A percentile compares a stretch with the other conserved stretches of the same genome.
phyloP scores from a whole-genome alignment of 1,140 invertebrate genomes.

The Lucilia sericata region DNA sequence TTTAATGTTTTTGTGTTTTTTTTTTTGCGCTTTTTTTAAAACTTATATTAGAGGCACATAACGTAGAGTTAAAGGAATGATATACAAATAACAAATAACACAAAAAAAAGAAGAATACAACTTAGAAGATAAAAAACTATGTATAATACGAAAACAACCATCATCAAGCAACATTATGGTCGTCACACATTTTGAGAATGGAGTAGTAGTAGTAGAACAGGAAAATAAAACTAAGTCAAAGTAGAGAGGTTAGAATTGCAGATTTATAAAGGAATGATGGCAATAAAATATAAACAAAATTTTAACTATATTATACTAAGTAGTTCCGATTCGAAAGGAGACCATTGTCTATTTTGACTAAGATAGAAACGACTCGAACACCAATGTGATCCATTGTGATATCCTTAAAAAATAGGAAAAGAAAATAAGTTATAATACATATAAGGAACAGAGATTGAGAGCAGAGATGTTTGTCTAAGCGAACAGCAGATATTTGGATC shows the following conservation, averaged over 20 bases:
- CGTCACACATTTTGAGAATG: neutral
- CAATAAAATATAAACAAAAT: too few species aligned
- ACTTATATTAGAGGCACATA: neutral
- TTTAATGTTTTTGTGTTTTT: neutral
- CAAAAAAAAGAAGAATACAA: neutral
- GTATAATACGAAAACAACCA: neutral
- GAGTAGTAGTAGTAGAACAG: neutral
- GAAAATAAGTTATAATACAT: too few species aligned
- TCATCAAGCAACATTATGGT: neutral
- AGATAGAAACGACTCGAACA: too few species aligned
- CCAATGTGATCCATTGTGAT: too few species aligned
- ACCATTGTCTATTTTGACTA: too few species aligned
- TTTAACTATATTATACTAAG: too few species aligned
- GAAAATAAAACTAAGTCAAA: neutral
- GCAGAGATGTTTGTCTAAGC: too few species aligned
- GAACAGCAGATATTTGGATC: too few species aligned
- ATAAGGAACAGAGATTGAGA: too few species aligned
- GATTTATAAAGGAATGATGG: too few species aligned
- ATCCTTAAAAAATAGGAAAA: too few species aligned
- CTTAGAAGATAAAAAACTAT: neutral
- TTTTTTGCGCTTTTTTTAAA: neutral
- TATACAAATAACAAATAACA: neutral
- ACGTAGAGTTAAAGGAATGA: neutral
- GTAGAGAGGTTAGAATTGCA: neutral
- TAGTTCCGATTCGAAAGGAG: too few species aligned